phyloP scores from a whole-genome alignment of 1,140 invertebrate genomes.

The Tribolium madens region DNA sequence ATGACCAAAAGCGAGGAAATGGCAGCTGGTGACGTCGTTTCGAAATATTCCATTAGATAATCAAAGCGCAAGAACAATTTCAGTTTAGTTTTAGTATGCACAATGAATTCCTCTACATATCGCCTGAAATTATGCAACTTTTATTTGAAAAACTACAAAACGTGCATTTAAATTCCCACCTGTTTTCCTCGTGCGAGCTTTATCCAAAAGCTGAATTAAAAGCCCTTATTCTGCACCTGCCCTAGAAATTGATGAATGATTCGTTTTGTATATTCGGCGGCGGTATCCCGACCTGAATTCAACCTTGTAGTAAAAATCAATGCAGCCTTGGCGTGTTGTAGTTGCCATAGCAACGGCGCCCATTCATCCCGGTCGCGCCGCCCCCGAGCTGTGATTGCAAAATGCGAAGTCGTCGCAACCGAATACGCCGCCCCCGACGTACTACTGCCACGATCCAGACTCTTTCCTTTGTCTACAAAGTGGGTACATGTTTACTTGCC shows the following conservation, averaged over 20 bases:
- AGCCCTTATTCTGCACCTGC: neutral
- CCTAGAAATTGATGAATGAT: slow-evolving; percentile 28
- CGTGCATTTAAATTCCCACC: neutral
- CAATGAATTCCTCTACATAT: neutral
- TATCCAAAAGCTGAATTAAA: neutral
- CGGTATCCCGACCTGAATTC: slow-evolving; percentile 42
- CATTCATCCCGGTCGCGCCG: slow-evolving; percentile 61
- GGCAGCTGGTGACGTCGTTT: neutral
- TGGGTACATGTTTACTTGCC: slow-evolving; percentile 8
- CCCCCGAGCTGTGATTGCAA: slow-evolving; percentile 48
- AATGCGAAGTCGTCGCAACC: slow-evolving; percentile 22
- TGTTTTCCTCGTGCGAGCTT: neutral
- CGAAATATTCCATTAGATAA: neutral
- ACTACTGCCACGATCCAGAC: slow-evolving; percentile 20
- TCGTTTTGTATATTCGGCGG: slow-evolving; percentile 14
- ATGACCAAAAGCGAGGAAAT: neutral
- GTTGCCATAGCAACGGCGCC: slow-evolving; percentile 59
- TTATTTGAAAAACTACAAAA: neutral
- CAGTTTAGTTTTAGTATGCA: neutral
- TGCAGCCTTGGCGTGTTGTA: slow-evolving; percentile 61
- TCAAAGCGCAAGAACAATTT: neutral
- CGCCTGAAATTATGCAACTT: neutral
- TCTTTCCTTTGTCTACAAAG: slow-evolving; percentile 28
- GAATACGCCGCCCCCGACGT: slow-evolving; percentile 32
- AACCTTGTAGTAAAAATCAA: slow-evolving; percentile 63